Conservation (phyloP, 1,140 invertebrate genomes). For the Centruroides sculpturatus region DNA sequence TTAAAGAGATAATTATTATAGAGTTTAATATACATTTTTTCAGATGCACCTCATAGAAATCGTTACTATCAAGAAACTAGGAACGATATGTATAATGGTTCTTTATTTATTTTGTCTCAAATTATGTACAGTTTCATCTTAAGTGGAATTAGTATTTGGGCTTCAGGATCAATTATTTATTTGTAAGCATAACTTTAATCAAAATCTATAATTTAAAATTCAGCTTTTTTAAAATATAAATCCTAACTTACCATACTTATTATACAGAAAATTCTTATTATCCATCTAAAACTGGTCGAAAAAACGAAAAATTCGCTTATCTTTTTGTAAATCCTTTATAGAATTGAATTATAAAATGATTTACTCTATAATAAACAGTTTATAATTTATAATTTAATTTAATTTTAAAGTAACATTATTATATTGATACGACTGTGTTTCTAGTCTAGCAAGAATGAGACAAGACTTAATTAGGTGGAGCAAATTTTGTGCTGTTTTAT, state of each 20-base stretch:
- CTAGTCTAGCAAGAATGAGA: slow-evolving; percentile 10
- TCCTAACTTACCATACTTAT: no score
- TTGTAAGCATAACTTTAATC: slow-evolving; percentile 2
- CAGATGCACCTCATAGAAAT: slow-evolving; percentile 68
- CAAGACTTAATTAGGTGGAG: slow-evolving; percentile 19
- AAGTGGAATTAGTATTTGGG: slow-evolving; percentile 50
- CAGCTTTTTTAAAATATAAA: no score
- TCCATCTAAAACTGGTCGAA: no score
- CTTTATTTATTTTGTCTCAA: slow-evolving; percentile 63
- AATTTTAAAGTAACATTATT: no score
- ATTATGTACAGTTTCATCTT: slow-evolving; percentile 62
- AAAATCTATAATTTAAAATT: no score
- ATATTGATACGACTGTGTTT: slow-evolving; percentile 21
- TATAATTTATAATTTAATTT: no score
- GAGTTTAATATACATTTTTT: slow-evolving; percentile 4
- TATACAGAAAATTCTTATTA: no score
- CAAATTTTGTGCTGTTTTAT: slow-evolving; percentile 42
- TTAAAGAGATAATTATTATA: no score
- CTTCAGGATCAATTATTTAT: slow-evolving; percentile 50
- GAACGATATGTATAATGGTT: slow-evolving; percentile 70
- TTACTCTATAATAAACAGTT: no score
- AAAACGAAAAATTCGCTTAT: no score
- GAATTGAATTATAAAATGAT: no score
- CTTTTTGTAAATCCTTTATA: no score
- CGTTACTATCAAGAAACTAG: slow-evolving; percentile 78